Conservation (phyloP, 2,113 vertebrate species). For the Chaetodon trifascialis region DNA sequence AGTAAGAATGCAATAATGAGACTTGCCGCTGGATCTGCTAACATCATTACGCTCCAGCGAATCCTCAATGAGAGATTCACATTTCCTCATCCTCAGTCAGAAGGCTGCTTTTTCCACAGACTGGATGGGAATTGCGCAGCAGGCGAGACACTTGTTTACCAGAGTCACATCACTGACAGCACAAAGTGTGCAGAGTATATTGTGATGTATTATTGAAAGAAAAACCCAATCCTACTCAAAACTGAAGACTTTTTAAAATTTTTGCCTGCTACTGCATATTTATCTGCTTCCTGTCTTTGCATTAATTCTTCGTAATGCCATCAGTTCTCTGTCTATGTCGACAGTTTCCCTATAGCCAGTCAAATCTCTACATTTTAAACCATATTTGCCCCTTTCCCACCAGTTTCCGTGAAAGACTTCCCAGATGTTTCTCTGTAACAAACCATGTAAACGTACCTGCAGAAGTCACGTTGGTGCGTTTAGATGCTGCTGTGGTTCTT, state of each 20-base stretch:
- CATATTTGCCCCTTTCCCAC: neutral
- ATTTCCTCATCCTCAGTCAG: conserved; percentile 8
- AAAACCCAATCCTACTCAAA: too few species aligned
- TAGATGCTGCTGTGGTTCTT: neutral
- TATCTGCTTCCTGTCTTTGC: neutral
- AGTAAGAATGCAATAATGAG: conserved; percentile 47
- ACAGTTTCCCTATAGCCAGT: neutral
- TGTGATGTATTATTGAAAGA: neutral
- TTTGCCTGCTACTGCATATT: neutral
- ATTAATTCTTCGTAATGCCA: too few species aligned
- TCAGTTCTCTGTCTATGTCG: too few species aligned
- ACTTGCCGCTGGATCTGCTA: conserved; percentile 50
- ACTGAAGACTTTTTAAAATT: too few species aligned
- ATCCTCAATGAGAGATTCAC: conserved; percentile 17
- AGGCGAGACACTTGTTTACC: neutral
- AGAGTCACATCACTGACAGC: conserved; percentile 16
- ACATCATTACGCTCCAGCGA: conserved; percentile 49
- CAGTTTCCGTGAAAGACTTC: too few species aligned
- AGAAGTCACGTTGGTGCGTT: neutral
- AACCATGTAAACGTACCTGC: neutral
- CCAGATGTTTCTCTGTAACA: too few species aligned
- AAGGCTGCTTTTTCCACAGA: conserved; percentile 14
- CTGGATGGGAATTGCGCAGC: neutral
- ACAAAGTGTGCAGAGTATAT: neutral
- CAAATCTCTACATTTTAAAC: neutral